phyloP scores from a whole-genome alignment of 2,113 vertebrate species.

The Nymphicus hollandicus region DNA sequence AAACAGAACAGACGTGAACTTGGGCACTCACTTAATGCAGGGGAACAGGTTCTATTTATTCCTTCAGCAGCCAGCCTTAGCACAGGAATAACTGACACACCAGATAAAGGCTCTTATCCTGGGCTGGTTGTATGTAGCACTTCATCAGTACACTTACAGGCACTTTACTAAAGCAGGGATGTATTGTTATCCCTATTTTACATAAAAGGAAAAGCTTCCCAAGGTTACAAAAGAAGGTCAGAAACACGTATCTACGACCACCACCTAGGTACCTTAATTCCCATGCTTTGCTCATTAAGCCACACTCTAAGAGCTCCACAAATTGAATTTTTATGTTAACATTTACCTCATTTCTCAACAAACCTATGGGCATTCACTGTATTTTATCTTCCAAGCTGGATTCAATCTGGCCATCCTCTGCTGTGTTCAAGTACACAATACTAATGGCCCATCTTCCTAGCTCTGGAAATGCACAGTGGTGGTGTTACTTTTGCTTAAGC shows the following conservation, averaged over 20 bases:
- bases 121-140: neutral
- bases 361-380: neutral
- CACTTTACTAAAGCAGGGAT: constrained; percentile 1
- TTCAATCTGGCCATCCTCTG: neutral
- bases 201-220: neutral
- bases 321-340: neutral
- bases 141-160: constrained; percentile 14
- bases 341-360: neutral
- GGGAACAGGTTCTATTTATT: constrained; percentile 47
- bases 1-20: constrained; percentile 25
- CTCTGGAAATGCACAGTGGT: neutral
- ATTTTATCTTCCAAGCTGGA: neutral
- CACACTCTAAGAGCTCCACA: neutral
- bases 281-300: neutral
- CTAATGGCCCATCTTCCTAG: neutral
- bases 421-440: neutral
- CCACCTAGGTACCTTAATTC: neutral
- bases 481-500: neutral
- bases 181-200: neutral
- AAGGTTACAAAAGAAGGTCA: constrained; percentile 42
- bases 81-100: neutral
- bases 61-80: neutral
- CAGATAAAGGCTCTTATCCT: constrained; percentile 43
- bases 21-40: neutral
- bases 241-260: neutral